Evolutionary conservation across 2,113 vertebrate genomes (phyloP).

Genomic region (Alligator sinensis): DNA sequence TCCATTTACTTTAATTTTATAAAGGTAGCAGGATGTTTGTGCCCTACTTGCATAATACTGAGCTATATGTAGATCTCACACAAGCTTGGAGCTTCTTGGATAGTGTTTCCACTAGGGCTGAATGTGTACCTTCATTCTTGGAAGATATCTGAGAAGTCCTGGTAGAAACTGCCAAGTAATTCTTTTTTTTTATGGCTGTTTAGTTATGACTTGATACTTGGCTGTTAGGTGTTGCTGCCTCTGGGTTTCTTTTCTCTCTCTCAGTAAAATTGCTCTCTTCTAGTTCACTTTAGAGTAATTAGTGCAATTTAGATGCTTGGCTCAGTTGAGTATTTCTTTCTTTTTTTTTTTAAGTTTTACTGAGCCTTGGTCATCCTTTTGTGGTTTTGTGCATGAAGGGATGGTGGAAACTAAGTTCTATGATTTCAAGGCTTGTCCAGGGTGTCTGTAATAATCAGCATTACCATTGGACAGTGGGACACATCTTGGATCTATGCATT

Average conservation of each 20-base stretch:
- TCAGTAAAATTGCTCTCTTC: not conserved
- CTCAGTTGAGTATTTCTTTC: not conserved
- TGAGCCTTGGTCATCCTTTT: not conserved
- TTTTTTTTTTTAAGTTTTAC: too few relatives aligned
- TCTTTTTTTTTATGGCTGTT: not conserved
- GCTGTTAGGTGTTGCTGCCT: not conserved
- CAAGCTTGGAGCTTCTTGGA: not conserved
- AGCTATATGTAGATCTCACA: too few relatives aligned
- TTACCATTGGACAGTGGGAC: not conserved
- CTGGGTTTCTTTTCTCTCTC: not conserved
- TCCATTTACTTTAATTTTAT: too few relatives aligned
- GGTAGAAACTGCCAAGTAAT: not conserved
- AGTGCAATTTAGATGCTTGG: not conserved
- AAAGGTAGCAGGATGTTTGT: too few relatives aligned
- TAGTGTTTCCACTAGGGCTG: not conserved
- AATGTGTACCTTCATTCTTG: not conserved
- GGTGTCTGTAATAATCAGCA: not conserved
- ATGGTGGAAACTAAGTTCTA: not conserved
- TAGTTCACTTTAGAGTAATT: not conserved
- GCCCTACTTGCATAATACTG: too few relatives aligned
- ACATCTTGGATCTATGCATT: accelerated
- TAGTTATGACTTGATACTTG: not conserved
- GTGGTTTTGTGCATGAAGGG: not conserved
- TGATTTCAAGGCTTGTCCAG: not conserved
- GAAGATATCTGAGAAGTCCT: not conserved